These are phyloP conservation scores for Cheilosia grossa DNA, from an alignment of 2,888 invertebrate genomes.

Conservation along the genomic window DNA sequence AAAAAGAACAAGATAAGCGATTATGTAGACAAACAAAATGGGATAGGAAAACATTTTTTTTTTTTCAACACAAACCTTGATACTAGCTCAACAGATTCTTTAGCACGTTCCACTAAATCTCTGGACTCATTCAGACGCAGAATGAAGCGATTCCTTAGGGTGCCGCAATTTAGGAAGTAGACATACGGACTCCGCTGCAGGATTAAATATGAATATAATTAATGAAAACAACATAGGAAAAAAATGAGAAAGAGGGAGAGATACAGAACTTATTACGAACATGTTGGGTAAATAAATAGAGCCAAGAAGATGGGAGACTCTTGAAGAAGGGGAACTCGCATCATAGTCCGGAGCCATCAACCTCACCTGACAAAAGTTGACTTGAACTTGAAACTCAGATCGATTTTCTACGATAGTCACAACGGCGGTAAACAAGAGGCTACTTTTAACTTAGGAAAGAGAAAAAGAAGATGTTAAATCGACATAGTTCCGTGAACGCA, in stretches of 20 bases:
- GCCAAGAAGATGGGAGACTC: no score
- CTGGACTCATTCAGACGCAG: conserved; percentile 83
- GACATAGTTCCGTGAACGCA: no score
- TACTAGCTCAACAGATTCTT: conserved; percentile 81
- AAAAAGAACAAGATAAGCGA: conserved; percentile 16
- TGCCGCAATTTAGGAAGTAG: conserved; percentile 83
- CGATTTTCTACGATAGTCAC: no score
- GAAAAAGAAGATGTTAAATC: no score
- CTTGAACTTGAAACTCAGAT: no score
- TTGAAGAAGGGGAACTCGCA: no score
- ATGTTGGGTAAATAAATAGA: no score
- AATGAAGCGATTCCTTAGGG: conserved; percentile 82
- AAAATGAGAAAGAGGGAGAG: background rate
- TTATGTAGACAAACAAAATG: conserved; percentile 2
- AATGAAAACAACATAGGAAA: conserved; percentile 22
- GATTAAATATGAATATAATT: conserved; percentile 21
- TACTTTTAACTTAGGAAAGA: no score
- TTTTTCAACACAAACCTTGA: conserved; percentile 78
- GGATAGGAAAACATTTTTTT: background rate
- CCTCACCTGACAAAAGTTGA: no score
- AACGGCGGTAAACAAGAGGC: no score
- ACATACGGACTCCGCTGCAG: conserved; percentile 82
- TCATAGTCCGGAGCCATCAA: no score
- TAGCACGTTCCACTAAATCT: conserved; percentile 83
- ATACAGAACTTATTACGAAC: background rate